Evolutionary conservation across 2,113 vertebrate species (phyloP).

Genomic region (Erpornis zantholeuca): DNA sequence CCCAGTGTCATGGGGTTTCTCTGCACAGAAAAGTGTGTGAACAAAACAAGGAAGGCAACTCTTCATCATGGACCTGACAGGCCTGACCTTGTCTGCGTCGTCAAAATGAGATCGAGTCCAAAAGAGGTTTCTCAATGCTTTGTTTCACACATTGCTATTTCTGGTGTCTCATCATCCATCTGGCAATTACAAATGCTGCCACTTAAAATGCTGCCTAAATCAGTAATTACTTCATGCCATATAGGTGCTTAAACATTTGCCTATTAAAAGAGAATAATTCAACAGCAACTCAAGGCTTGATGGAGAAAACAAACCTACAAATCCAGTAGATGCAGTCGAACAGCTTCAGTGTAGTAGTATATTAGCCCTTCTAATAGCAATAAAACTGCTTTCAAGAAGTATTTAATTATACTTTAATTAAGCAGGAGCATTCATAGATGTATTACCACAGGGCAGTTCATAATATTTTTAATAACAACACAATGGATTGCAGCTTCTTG

Average conservation of each 20-base stretch:
- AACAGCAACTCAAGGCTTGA: background rate
- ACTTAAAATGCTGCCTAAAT: background rate
- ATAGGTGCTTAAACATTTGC: background rate
- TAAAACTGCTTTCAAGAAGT: background rate
- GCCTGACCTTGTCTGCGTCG: background rate
- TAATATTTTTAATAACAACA: background rate
- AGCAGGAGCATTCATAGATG: background rate
- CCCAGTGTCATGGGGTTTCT: background rate
- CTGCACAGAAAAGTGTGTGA: background rate
- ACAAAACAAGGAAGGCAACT: slow-evolving; percentile 17
- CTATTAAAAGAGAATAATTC: background rate
- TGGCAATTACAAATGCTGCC: background rate
- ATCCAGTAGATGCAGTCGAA: background rate
- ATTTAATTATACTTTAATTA: background rate
- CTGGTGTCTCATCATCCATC: background rate
- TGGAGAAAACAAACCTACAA: background rate
- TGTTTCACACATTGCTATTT: background rate
- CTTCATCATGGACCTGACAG: background rate
- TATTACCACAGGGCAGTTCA: background rate
- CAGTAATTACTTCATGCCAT: background rate
- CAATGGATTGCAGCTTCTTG: background rate
- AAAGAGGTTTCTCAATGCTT: background rate
- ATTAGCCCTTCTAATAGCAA: background rate
- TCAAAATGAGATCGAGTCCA: background rate
- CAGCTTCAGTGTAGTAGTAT: background rate